A percentile compares a stretch with the other conserved stretches of the same genome.
phyloP scores from a whole-genome alignment of 2,113 vertebrate genomes.

The Laterallus jamaicensis region DNA sequence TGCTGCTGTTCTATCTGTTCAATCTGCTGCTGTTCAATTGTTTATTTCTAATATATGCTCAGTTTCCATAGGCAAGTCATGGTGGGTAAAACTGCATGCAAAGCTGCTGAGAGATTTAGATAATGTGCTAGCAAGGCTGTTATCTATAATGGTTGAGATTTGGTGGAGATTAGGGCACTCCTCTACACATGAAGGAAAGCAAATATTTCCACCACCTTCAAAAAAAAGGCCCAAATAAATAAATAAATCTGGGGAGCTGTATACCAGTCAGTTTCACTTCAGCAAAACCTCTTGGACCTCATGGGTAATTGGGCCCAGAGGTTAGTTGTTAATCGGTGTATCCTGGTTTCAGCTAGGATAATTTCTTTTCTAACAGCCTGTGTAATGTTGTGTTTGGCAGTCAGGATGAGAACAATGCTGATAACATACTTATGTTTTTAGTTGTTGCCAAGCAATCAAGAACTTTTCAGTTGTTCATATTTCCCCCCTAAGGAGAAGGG shows the following conservation, averaged over 20 bases:
- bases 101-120: background rate
- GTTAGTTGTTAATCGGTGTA: background rate
- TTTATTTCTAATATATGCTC: background rate
- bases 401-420: too few species aligned
- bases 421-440: too few species aligned
- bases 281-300: background rate
- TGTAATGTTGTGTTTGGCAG: too few species aligned
- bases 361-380: too few species aligned
- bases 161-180: background rate
- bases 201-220: background rate
- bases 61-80: background rate
- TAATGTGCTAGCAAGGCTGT: background rate
- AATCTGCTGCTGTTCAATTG: background rate
- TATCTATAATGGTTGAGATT: background rate
- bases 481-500: too few species aligned
- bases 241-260: background rate
- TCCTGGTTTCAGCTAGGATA: too few species aligned
- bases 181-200: background rate
- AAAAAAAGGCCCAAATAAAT: background rate
- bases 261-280: background rate
- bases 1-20: background rate
- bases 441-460: too few species aligned
- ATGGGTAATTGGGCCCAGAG: background rate
- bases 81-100: background rate
- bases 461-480: too few species aligned